Conservation (phyloP, 2,113 vertebrate species). For the Tetrax tetrax region DNA sequence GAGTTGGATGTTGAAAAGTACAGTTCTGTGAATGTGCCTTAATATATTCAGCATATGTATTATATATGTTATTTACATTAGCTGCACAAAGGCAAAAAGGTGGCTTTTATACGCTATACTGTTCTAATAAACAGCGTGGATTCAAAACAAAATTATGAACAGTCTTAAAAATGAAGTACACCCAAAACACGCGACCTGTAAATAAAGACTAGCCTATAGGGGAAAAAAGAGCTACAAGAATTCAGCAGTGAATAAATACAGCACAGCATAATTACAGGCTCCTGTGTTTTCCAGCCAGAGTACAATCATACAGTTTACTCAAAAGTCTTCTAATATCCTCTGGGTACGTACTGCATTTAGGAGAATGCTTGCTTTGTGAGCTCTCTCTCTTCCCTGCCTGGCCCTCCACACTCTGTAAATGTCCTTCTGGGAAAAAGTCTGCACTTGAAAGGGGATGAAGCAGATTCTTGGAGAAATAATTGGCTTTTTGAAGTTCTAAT, state of each 20-base stretch:
- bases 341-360: conserved; percentile 20
- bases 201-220: conserved; percentile 35
- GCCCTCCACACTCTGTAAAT: not conserved
- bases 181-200: conserved; percentile 42
- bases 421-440: conserved; percentile 26
- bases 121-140: conserved; percentile 56
- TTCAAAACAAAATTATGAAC: conserved; percentile 60
- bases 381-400: not conserved
- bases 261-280: conserved; percentile 47
- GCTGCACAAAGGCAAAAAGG: conserved; percentile 67
- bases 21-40: not conserved
- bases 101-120: conserved; percentile 40
- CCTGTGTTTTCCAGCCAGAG: conserved; percentile 35
- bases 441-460: not conserved
- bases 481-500: conserved; percentile 23
- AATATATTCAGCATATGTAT: conserved; percentile 54
- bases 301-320: conserved; percentile 52
- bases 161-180: conserved; percentile 62
- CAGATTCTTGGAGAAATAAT: not conserved
- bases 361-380: conserved; percentile 30
- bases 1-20: conserved; percentile 10
- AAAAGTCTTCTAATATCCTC: conserved; percentile 52
- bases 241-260: conserved; percentile 56
- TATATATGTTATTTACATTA: conserved; percentile 69
- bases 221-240: conserved; percentile 29